Conservation (phyloP, 1,140 invertebrate genomes). For the Drosophila jambulina region DNA sequence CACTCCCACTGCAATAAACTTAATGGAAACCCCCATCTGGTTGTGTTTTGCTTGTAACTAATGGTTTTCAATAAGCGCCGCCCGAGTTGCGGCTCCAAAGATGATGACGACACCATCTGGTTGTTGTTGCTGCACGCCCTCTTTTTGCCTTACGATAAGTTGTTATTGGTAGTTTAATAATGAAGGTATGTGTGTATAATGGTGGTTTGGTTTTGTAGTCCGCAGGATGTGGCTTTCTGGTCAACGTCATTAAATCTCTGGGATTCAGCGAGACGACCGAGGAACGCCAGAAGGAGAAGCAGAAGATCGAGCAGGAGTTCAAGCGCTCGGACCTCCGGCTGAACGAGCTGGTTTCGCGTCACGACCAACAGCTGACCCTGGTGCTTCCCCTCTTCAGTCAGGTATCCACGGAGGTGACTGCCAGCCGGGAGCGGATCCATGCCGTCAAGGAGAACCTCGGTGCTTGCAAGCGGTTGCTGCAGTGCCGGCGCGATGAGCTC, state of each 20-base stretch:
- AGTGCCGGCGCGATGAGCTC: slow-evolving; percentile 96
- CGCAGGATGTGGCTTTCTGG: slow-evolving; percentile 88
- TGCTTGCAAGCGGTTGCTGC: slow-evolving; percentile 95
- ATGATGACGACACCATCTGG: slow-evolving; percentile 64
- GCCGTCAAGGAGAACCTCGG: slow-evolving; percentile 95
- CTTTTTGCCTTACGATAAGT: slow-evolving; percentile 44
- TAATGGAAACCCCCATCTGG: not conserved
- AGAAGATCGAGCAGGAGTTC: slow-evolving; percentile 96
- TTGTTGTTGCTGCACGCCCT: slow-evolving; percentile 57
- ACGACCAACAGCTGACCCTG: slow-evolving; percentile 95
- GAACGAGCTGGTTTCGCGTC: slow-evolving; percentile 94
- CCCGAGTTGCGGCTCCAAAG: slow-evolving; percentile 11
- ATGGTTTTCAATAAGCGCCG: not conserved
- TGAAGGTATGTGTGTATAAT: slow-evolving; percentile 1
- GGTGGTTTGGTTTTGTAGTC: slow-evolving; percentile 40
- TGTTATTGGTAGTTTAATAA: slow-evolving; percentile 29
- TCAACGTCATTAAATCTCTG: slow-evolving; percentile 96
- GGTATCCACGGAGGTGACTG: slow-evolving; percentile 80
- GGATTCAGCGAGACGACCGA: slow-evolving; percentile 97
- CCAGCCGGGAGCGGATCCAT: slow-evolving; percentile 92
- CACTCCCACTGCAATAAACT: slow-evolving; percentile 20
- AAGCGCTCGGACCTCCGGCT: slow-evolving; percentile 95
- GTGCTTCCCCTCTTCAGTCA: slow-evolving; percentile 86
- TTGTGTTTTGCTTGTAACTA: slow-evolving; percentile 11
- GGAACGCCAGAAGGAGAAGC: slow-evolving; percentile 96